These are phyloP conservation scores for Pelagia noctiluca DNA, from an alignment of 30 jellyfish, hydroid and myxozoan species.

Conservation along the genomic window DNA sequence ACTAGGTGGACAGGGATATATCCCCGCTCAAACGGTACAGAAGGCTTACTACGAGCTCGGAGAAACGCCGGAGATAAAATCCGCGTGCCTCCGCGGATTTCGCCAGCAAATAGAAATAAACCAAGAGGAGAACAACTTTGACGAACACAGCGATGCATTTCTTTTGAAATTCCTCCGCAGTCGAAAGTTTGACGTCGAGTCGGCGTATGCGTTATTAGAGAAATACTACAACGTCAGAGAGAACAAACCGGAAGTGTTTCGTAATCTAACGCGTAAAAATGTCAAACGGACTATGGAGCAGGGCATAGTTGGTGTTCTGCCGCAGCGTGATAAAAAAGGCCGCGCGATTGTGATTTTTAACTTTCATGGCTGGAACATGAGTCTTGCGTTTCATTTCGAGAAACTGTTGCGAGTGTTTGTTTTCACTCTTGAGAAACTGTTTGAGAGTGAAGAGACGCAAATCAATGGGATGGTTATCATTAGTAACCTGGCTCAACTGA, in stretches of 20 bases:
- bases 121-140: slow-evolving; percentile 96
- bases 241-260: slow-evolving; percentile 93
- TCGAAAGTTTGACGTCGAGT: slow-evolving; percentile 96
- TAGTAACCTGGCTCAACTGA: slow-evolving; percentile 88
- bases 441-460: slow-evolving; percentile 97
- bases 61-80: slow-evolving; percentile 93
- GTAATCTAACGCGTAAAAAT: slow-evolving; percentile 93
- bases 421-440: slow-evolving; percentile 88
- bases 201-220: slow-evolving; percentile 81
- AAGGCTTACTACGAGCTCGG: slow-evolving; percentile 92
- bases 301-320: slow-evolving; percentile 97
- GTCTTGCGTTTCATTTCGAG: slow-evolving; percentile 96
- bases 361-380: slow-evolving; percentile 91
- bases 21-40: slow-evolving; percentile 97
- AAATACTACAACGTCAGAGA: slow-evolving; percentile 92
- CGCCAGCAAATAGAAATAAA: slow-evolving; percentile 93
- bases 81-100: slow-evolving; percentile 87
- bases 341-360: slow-evolving; percentile 87
- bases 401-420: slow-evolving; percentile 97
- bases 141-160: slow-evolving; percentile 97
- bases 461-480: slow-evolving; percentile 93
- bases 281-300: slow-evolving; percentile 95
- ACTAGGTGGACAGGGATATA: slow-evolving; percentile 93
- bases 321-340: slow-evolving; percentile 98
- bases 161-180: slow-evolving; percentile 91